Evolutionary conservation across 2,113 vertebrate genomes (phyloP).

Genomic region (Copsychus sechellarum): DNA sequence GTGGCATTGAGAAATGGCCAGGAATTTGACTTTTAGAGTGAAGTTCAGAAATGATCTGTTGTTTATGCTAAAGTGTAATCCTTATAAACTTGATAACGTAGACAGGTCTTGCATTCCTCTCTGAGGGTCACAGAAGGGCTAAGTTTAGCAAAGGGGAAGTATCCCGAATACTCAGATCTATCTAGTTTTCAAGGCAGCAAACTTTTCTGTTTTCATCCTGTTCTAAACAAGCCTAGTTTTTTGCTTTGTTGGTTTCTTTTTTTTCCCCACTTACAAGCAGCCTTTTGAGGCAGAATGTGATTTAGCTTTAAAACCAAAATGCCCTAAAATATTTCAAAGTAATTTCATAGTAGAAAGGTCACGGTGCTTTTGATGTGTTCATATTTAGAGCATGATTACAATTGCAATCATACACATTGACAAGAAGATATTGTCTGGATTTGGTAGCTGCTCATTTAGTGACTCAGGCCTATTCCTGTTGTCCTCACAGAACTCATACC

Average conservation of each 20-base stretch:
- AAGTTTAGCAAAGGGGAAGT: conserved; percentile 31
- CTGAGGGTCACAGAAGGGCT: conserved; percentile 45
- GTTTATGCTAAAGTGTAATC: conserved; percentile 57
- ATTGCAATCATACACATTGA: conserved; percentile 15
- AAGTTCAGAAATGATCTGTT: conserved; percentile 37
- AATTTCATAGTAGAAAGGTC: conserved; percentile 53
- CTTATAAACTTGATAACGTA: conserved; percentile 54
- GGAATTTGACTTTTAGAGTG: conserved; percentile 39
- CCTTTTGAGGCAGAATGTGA: background rate
- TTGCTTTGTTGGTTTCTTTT: background rate
- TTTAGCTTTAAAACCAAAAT: conserved; percentile 13
- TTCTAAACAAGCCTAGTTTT: background rate
- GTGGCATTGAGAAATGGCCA: conserved; percentile 26
- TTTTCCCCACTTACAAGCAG: background rate
- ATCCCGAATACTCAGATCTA: background rate
- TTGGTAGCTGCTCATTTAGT: conserved; percentile 55
- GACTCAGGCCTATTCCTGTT: conserved; percentile 38
- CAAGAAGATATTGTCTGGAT: conserved; percentile 36
- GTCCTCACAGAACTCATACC: background rate
- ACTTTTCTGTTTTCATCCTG: background rate
- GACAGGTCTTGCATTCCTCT: conserved; percentile 55
- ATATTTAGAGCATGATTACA: conserved; percentile 36
- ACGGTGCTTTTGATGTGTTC: background rate
- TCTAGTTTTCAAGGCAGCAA: background rate
- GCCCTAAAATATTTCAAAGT: conserved; percentile 17